These are phyloP conservation scores for Nymphicus hollandicus DNA, from an alignment of 2,113 vertebrate species.

Conservation along the genomic window DNA sequence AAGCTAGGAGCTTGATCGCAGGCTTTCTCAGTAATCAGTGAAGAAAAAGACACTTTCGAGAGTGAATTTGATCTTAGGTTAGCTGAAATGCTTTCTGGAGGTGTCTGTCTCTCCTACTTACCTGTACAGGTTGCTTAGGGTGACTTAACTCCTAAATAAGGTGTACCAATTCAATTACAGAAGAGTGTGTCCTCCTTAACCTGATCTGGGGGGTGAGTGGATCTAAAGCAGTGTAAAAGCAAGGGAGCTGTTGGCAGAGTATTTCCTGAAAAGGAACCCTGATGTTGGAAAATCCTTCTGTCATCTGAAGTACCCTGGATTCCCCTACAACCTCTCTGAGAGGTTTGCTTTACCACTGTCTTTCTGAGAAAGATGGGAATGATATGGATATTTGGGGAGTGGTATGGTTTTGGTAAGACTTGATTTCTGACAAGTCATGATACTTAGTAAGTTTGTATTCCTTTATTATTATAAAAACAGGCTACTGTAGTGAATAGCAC, in stretches of 20 bases:
- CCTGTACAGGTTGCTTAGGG: background rate
- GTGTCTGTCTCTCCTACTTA: background rate
- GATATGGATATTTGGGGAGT: background rate
- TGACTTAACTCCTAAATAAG: slow-evolving; percentile 4
- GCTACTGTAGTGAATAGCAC: background rate
- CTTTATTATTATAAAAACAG: background rate
- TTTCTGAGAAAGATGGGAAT: background rate
- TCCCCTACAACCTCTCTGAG: background rate
- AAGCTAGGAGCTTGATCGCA: background rate
- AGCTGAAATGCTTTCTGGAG: background rate
- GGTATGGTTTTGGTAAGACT: background rate
- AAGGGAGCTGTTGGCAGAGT: background rate
- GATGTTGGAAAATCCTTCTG: background rate
- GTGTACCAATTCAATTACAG: background rate
- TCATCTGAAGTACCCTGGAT: background rate
- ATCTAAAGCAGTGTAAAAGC: background rate
- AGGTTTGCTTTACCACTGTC: background rate
- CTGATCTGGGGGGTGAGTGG: background rate
- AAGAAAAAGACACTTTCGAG: slow-evolving; percentile 6
- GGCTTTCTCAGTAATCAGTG: background rate
- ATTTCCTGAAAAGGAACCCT: background rate
- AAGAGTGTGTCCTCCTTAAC: background rate
- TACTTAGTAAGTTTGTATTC: background rate
- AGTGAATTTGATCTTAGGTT: slow-evolving; percentile 4
- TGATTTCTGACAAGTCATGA: background rate